A percentile compares a stretch with the other conserved stretches of the same genome.
Evolutionary conservation across 1,140 invertebrate species (phyloP).

Genomic region (Calliopsis andreniformis): DNA sequence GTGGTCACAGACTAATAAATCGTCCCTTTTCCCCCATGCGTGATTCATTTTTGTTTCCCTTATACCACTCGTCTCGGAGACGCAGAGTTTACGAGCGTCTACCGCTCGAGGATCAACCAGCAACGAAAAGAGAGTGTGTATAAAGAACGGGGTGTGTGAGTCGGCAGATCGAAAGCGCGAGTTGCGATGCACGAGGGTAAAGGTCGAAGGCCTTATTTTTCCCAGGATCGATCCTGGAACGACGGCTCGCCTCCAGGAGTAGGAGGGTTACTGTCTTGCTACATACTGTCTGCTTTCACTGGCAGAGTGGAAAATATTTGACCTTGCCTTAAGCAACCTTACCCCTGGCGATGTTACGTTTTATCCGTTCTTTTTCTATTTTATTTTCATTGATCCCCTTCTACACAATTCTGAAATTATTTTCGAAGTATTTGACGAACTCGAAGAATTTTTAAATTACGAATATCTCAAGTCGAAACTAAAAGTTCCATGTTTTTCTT

Average conservation of each 20-base stretch:
- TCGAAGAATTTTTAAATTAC: too few species aligned
- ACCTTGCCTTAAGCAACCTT: too few species aligned
- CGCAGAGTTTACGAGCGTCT: constrained; percentile 10
- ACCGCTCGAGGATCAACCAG: not conserved
- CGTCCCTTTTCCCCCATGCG: not conserved
- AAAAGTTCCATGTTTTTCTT: too few species aligned
- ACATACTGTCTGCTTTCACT: constrained; percentile 7
- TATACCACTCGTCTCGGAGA: not conserved
- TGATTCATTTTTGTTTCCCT: constrained; percentile 3
- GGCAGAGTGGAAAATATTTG: not conserved
- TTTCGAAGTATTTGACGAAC: too few species aligned
- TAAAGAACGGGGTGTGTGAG: not conserved
- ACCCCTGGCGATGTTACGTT: too few species aligned
- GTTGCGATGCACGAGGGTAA: constrained; percentile 23
- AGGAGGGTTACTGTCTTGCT: constrained; percentile 29
- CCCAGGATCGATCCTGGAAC: constrained; percentile 42
- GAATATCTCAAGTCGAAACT: too few species aligned
- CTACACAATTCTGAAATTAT: too few species aligned
- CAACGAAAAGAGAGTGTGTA: not conserved
- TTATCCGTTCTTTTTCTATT: too few species aligned
- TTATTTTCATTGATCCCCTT: too few species aligned
- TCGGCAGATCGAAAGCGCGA: not conserved
- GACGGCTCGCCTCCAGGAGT: not conserved
- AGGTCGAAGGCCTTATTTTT: constrained; percentile 19
- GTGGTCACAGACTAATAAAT: constrained; percentile 35